Conservation (phyloP, 2,888 invertebrate genomes). For the Apodemia hepburni region DNA sequence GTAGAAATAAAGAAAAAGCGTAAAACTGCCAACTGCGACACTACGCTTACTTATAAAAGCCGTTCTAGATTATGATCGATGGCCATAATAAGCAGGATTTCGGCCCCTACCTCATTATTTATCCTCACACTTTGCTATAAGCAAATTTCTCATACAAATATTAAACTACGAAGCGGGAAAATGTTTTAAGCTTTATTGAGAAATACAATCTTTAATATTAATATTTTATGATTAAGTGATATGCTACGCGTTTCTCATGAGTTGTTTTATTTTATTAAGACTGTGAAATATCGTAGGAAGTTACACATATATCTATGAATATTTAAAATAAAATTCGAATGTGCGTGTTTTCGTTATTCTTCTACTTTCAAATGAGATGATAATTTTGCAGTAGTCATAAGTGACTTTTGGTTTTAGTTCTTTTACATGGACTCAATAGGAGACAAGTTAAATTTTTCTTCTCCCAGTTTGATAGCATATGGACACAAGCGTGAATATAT, state of each 20-base stretch:
- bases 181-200: slow-evolving; percentile 5
- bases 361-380: too few species aligned
- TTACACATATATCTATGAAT: too few species aligned
- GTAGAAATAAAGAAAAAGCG: not conserved
- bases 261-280: too few species aligned
- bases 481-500: too few species aligned
- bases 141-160: slow-evolving; percentile 62
- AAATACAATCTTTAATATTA: slow-evolving; percentile 6
- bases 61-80: slow-evolving; percentile 51
- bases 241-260: not conserved
- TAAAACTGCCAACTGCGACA: slow-evolving; percentile 23
- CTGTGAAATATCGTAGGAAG: too few species aligned
- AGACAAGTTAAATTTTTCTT: too few species aligned
- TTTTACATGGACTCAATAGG: too few species aligned
- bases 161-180: slow-evolving; percentile 35
- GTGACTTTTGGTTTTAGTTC: too few species aligned
- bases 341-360: too few species aligned
- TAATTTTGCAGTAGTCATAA: too few species aligned
- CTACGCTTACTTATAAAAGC: slow-evolving; percentile 24
- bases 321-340: too few species aligned
- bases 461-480: too few species aligned
- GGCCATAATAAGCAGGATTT: slow-evolving; percentile 52
- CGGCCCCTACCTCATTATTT: slow-evolving; percentile 57
- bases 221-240: slow-evolving; percentile 8
- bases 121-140: slow-evolving; percentile 56